Percentiles rank a stretch among this genome's conserved stretches.
These are phyloP conservation scores for Caenorhabditis uteleia DNA, from an alignment of 2,888 invertebrate species.

Conservation along the genomic window DNA sequence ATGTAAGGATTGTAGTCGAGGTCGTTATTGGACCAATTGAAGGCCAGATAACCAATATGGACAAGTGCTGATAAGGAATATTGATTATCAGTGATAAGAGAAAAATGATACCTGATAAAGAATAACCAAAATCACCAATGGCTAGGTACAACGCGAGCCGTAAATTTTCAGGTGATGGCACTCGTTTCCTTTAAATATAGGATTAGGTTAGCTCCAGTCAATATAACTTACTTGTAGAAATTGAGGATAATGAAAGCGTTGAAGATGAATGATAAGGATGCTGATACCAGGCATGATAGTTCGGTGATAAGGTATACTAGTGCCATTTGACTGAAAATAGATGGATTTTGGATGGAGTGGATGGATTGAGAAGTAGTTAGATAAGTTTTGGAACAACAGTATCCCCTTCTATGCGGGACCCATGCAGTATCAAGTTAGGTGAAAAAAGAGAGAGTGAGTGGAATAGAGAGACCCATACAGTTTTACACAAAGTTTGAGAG, in stretches of 20 bases:
- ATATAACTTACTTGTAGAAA: slow-evolving; percentile 16
- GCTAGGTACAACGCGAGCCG: slow-evolving; percentile 30
- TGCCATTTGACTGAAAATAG: slow-evolving; percentile 6
- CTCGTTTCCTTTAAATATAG: slow-evolving; percentile 16
- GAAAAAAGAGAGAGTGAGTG: no score
- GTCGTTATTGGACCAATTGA: slow-evolving; percentile 23
- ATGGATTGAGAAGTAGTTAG: no score
- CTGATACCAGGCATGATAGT: slow-evolving; percentile 14
- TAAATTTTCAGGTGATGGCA: slow-evolving; percentile 15
- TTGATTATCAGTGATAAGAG: background rate
- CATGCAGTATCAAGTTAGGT: no score
- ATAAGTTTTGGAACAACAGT: no score
- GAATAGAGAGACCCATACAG: no score
- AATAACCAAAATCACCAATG: slow-evolving; percentile 23
- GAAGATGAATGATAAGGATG: slow-evolving; percentile 15
- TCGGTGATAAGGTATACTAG: slow-evolving; percentile 26
- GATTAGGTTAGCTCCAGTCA: background rate
- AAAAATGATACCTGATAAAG: slow-evolving; percentile 4
- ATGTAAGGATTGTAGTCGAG: slow-evolving; percentile 25
- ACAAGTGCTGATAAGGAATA: background rate
- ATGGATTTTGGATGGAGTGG: background rate
- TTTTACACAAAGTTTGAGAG: no score
- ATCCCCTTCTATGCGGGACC: no score
- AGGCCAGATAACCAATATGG: slow-evolving; percentile 26
- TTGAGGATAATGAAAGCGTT: slow-evolving; percentile 18